phyloP scores from a whole-genome alignment of 2,888 invertebrate genomes.

The Prosopocoilus inquinatus region DNA sequence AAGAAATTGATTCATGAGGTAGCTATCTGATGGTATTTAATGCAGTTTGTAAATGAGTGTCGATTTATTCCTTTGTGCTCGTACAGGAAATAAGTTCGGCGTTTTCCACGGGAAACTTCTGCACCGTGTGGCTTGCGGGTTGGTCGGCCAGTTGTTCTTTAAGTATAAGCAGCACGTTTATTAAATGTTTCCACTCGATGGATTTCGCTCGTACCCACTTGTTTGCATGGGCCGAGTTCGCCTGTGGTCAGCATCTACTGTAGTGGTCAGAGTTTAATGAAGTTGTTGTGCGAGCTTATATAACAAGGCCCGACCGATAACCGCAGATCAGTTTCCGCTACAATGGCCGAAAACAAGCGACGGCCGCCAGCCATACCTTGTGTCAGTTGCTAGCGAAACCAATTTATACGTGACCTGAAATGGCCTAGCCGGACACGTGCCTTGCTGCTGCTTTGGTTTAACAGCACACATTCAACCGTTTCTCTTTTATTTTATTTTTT shows the following conservation, averaged over 20 bases:
- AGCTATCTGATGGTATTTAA: too few species aligned
- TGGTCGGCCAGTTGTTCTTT: too few species aligned
- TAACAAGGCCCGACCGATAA: constrained; percentile 13
- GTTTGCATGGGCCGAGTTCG: constrained; percentile 5
- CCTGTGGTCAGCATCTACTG: constrained; percentile 14
- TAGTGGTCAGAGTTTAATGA: constrained; percentile 15
- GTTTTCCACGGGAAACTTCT: too few species aligned
- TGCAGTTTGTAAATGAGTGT: too few species aligned
- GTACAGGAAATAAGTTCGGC: too few species aligned
- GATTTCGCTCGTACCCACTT: constrained; percentile 12
- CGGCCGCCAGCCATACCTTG: background rate
- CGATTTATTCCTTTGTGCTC: too few species aligned
- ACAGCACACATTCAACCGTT: background rate
- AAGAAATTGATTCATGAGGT: too few species aligned
- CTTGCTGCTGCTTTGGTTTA: background rate
- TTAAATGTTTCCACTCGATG: constrained; percentile 21
- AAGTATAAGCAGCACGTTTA: constrained; percentile 11
- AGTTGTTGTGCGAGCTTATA: constrained; percentile 12
- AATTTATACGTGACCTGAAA: background rate
- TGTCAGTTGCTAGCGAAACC: background rate
- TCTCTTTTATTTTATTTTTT: background rate
- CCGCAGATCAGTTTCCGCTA: constrained; percentile 11
- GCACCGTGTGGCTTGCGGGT: too few species aligned
- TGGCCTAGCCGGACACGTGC: background rate
- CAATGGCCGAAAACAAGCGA: constrained; percentile 7